These are phyloP conservation scores for Drosophila subquinaria DNA, from an alignment of 2,888 invertebrate genomes.

Conservation along the genomic window DNA sequence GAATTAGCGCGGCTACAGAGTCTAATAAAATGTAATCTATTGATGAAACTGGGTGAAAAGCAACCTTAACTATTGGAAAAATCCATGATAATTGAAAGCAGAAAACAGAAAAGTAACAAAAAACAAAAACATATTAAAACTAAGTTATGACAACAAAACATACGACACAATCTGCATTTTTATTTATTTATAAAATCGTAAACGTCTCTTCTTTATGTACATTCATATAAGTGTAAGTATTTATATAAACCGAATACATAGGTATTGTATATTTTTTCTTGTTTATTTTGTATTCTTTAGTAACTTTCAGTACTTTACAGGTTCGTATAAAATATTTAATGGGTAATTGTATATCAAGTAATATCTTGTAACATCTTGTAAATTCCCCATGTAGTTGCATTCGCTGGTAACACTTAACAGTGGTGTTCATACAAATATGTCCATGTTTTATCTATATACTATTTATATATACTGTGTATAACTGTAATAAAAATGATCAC, in stretches of 20 bases:
- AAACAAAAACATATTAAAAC: constrained; percentile 59
- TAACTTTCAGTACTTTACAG: constrained; percentile 51
- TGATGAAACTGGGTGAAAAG: constrained; percentile 38
- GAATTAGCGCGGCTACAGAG: constrained; percentile 67
- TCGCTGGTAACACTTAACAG: constrained; percentile 73
- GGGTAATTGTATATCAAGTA: constrained; percentile 27
- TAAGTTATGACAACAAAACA: constrained; percentile 69
- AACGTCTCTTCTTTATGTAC: constrained; percentile 8
- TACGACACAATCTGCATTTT: constrained; percentile 48
- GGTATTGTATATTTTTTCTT: constrained; percentile 2
- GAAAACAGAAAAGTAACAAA: constrained; percentile 6
- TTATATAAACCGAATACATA: constrained; percentile 26
- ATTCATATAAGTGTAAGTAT: constrained; percentile 15
- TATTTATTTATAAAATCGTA: constrained; percentile 44
- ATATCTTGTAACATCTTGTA: constrained; percentile 30
- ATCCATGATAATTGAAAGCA: constrained; percentile 5
- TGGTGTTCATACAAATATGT: constrained; percentile 25
- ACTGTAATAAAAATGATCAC: constrained; percentile 34
- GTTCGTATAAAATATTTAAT: constrained; percentile 63
- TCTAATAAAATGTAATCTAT: constrained; percentile 64
- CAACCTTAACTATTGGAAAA: constrained; percentile 75
- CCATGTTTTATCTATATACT: constrained; percentile 1
- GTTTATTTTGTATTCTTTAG: constrained; percentile 37
- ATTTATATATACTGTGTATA: constrained; percentile 25
- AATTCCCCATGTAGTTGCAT: constrained; percentile 25